Evolutionary conservation across 2,797 vertebrate genomes (phyloP).

Genomic region (Onychomys arenicola): DNA sequence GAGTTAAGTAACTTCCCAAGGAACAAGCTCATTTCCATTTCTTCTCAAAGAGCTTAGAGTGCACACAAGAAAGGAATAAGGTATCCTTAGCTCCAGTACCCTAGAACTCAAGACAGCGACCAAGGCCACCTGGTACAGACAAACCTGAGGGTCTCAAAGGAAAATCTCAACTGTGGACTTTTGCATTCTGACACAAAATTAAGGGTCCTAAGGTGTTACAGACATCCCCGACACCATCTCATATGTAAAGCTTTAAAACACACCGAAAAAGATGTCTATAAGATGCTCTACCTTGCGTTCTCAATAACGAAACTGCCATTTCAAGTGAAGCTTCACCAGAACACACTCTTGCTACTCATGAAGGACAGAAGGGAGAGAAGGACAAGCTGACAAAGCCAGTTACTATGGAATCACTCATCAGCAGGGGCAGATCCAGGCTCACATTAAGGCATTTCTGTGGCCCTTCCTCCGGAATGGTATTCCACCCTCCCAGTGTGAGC

Average conservation of each 20-base stretch:
- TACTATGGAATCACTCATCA: background rate
- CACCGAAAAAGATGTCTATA: too few species aligned
- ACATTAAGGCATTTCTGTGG: constrained; percentile 74
- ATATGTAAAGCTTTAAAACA: too few species aligned
- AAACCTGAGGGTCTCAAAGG: constrained; percentile 76
- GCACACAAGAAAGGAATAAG: background rate
- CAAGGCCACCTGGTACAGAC: constrained; percentile 31
- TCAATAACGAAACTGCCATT: too few species aligned
- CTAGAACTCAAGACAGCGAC: constrained; percentile 57
- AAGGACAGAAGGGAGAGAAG: background rate
- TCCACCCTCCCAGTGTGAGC: background rate
- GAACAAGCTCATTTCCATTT: constrained; percentile 40
- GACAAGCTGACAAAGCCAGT: background rate
- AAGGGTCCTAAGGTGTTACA: too few species aligned
- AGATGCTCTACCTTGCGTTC: too few species aligned
- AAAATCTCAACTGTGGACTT: too few species aligned
- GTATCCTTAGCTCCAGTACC: constrained; percentile 24
- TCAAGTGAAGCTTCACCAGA: background rate
- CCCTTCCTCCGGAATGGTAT: constrained; percentile 58
- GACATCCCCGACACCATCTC: too few species aligned
- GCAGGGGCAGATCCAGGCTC: constrained; percentile 52
- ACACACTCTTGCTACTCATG: background rate
- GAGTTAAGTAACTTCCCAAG: constrained; percentile 26
- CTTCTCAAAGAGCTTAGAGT: constrained; percentile 6
- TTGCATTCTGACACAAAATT: too few species aligned